Conservation (phyloP, 2,888 invertebrate species). For the Liodrosophila aerea region DNA sequence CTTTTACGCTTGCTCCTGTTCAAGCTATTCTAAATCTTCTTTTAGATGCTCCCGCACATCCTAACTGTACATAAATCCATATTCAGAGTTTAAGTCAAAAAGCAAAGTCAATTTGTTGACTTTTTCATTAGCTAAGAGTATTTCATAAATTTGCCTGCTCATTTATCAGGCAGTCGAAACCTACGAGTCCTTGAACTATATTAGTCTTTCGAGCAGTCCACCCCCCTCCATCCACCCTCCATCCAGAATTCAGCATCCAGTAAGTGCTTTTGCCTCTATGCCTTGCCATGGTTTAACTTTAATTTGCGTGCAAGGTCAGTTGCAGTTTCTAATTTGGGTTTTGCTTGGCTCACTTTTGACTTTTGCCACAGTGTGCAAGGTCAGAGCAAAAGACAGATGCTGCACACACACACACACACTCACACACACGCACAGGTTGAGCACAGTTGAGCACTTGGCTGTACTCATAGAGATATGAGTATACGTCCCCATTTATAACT, state of each 20-base stretch:
- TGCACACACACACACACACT: conserved; percentile 7
- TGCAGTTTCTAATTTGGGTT: conserved; percentile 33
- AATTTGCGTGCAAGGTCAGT: conserved; percentile 27
- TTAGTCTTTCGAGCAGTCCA: background rate
- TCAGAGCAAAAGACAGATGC: conserved; percentile 22
- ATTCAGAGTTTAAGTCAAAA: too few species aligned
- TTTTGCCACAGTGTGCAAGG: conserved; percentile 45
- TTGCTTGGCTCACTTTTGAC: conserved; percentile 33
- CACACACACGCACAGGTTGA: background rate
- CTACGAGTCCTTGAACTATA: too few species aligned
- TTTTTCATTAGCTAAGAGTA: too few species aligned
- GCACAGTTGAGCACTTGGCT: background rate
- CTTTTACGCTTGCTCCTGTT: too few species aligned
- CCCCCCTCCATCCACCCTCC: background rate
- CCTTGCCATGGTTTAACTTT: conserved; percentile 1
- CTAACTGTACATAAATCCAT: too few species aligned
- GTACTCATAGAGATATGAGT: conserved; percentile 7
- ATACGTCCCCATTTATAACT: conserved; percentile 42
- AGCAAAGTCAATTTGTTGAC: too few species aligned
- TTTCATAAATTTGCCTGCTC: too few species aligned
- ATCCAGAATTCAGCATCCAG: background rate
- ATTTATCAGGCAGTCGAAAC: too few species aligned
- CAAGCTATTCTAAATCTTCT: too few species aligned
- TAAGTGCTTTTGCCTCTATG: background rate
- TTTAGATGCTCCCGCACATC: too few species aligned